phyloP scores from a whole-genome alignment of 2,888 invertebrate species.

The Aspidiotus destructor region DNA sequence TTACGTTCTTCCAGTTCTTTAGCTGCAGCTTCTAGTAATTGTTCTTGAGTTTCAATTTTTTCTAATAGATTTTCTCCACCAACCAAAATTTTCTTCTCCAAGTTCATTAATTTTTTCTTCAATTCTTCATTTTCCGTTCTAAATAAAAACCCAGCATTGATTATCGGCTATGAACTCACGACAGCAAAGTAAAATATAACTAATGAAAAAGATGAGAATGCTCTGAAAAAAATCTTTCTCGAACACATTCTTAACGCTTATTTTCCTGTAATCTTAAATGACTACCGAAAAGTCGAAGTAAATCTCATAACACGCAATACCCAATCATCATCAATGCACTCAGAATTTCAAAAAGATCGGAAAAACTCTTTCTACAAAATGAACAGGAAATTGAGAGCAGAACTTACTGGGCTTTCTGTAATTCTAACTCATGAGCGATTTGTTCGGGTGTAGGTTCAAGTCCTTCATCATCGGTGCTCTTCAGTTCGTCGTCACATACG shows the following conservation, averaged over 20 bases:
- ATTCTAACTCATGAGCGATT: slow-evolving; percentile 54
- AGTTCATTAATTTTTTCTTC: slow-evolving; percentile 66
- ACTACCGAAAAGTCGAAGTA: not conserved
- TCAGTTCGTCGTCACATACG: not conserved
- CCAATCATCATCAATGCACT: too few relatives aligned
- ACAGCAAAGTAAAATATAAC: too few relatives aligned
- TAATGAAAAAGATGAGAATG: too few relatives aligned
- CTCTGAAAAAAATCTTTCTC: too few relatives aligned
- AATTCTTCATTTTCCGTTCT: slow-evolving; percentile 38
- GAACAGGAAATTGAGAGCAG: too few relatives aligned
- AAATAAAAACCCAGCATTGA: not conserved
- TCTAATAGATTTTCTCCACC: slow-evolving; percentile 97
- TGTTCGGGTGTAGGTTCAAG: slow-evolving; percentile 39
- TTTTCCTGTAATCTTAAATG: not conserved
- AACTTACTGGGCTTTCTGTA: slow-evolving; percentile 40
- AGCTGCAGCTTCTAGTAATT: slow-evolving; percentile 77
- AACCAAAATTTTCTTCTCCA: slow-evolving; percentile 92
- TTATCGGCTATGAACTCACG: too few relatives aligned
- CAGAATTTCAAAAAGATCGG: too few relatives aligned
- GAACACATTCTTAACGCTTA: too few relatives aligned
- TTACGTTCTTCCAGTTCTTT: slow-evolving; percentile 68
- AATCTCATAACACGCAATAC: not conserved
- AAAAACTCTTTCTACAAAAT: too few relatives aligned
- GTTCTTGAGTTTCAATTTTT: slow-evolving; percentile 88
- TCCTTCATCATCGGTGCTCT: slow-evolving; percentile 44